Base-by-base conservation (phyloP, 2,113 vertebrate genomes). In the Passer montanus region DNA sequence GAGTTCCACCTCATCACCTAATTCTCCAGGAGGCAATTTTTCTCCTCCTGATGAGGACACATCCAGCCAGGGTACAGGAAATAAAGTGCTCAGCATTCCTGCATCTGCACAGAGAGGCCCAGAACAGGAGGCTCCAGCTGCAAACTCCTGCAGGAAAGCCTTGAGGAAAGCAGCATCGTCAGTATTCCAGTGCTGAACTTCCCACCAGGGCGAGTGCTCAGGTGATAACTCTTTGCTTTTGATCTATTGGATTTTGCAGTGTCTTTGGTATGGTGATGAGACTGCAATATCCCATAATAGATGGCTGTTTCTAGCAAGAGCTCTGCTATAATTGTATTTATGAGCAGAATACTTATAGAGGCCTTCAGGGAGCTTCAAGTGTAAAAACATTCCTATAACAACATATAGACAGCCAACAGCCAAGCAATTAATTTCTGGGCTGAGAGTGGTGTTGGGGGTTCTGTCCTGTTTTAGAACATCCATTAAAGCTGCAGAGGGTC, bases 291-390 rank as follows among this genome's bases (percentile, higher is more conserved):
- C 89, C 90, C 89, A 90, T 96, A 96, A 96, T 97, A 96, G 91
- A 96, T 90, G 90, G 94, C 93, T 96, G 78, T 94, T 97, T 92
- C 95, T 93, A 96, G 95, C 95, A 95, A 94, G 90, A 95, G 69
- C 94, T 82, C 64, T 55, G 87, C 81, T 94, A 55, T 97, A 97
- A 97, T 97, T 97, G 97, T 97, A 97, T 97, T 97, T 97, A 97
- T 96, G 97, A 97, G 88, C 67, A 87, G 97, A 97, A 97, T 97
- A 97, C 96, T 97, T 97, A 96, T 80, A 91, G 89, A 90, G 84
- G 95, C 92, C 97, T 97, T 96, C 95, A 44, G 96, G 96, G 95
- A 96, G 63, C 87, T 78, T 90, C 73, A 90, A 94, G 97, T 95
- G 91, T 96, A 94, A 96, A 96, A 97, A 96, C 93, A 95, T 94